phyloP scores from a whole-genome alignment of 2,888 invertebrate genomes.

The Ormyrus labotus region DNA sequence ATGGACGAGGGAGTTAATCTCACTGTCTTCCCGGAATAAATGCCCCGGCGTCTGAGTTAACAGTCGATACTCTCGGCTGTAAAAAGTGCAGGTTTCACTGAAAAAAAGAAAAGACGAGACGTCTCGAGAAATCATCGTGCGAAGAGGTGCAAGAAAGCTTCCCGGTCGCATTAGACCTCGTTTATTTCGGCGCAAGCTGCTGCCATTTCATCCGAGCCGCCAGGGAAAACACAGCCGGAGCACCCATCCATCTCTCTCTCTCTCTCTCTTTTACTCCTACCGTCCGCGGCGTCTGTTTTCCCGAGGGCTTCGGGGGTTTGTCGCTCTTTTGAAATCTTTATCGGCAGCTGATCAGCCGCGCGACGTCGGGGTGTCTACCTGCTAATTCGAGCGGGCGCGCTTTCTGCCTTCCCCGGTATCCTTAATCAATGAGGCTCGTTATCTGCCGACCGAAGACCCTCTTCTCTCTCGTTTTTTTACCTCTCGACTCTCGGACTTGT shows the following conservation, averaged over 20 bases:
- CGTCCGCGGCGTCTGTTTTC: conserved; percentile 45
- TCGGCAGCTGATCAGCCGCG: conserved; percentile 29
- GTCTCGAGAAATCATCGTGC: background rate
- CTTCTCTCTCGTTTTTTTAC: conserved; percentile 25
- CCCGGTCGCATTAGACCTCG: background rate
- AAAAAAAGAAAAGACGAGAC: background rate
- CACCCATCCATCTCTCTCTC: background rate
- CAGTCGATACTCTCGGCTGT: conserved; percentile 23
- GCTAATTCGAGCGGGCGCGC: conserved; percentile 64
- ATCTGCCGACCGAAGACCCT: conserved; percentile 55
- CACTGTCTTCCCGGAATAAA: conserved; percentile 1
- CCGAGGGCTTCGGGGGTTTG: conserved; percentile 39
- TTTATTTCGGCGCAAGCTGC: conserved; percentile 22
- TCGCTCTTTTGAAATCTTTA: conserved; percentile 53
- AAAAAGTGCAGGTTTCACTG: conserved; percentile 18
- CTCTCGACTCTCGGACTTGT: background rate
- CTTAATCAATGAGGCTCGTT: conserved; percentile 61
- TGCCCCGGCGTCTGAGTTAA: conserved; percentile 11
- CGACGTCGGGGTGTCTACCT: conserved; percentile 61
- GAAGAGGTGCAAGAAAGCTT: conserved; percentile 1
- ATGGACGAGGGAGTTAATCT: conserved; percentile 37
- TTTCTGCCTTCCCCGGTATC: conserved; percentile 31
- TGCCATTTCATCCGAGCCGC: conserved; percentile 22
- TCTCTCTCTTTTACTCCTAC: background rate
- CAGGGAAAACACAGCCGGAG: background rate